These are phyloP conservation scores for Brachyhypopomus gauderio DNA, from an alignment of 2,113 vertebrate genomes.

Conservation along the genomic window DNA sequence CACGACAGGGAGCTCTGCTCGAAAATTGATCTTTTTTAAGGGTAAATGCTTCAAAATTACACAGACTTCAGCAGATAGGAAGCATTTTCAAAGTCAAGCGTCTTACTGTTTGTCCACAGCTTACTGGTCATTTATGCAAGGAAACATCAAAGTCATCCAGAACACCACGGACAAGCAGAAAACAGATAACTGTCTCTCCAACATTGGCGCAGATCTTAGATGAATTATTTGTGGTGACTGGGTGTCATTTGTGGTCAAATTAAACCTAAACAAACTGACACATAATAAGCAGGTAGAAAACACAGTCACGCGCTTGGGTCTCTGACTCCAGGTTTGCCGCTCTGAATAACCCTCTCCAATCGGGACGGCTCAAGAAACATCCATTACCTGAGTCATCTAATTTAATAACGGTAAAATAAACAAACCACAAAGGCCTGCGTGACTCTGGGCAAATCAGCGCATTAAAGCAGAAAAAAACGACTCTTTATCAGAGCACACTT, in stretches of 20 bases:
- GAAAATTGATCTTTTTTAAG: conserved; percentile 32
- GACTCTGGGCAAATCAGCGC: conserved; percentile 58
- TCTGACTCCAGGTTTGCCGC: neutral
- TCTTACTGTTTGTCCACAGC: too few species aligned
- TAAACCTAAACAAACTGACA: neutral
- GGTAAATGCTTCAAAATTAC: conserved; percentile 25
- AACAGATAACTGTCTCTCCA: neutral
- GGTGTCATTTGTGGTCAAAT: neutral
- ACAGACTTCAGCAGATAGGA: conserved; percentile 11
- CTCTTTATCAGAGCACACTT: conserved; percentile 50
- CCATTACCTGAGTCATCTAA: conserved; percentile 63
- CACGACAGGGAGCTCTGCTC: conserved; percentile 53
- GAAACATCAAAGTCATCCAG: neutral
- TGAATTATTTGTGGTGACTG: neutral
- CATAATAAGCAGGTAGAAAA: conserved; percentile 3
- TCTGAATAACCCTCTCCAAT: conserved; percentile 3
- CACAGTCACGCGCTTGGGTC: neutral
- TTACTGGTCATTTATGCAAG: neutral
- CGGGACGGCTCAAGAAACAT: conserved; percentile 44
- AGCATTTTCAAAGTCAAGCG: neutral
- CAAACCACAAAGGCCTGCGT: conserved; percentile 56
- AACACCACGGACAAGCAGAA: neutral
- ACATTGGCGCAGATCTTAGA: neutral
- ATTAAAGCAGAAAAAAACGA: conserved; percentile 60
- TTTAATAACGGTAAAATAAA: conserved; percentile 62